Evolutionary conservation across 2,888 invertebrate species (phyloP), one percentile per base, ranked within the genome.

Genomic region (Dryadula phaetusa): DNA sequence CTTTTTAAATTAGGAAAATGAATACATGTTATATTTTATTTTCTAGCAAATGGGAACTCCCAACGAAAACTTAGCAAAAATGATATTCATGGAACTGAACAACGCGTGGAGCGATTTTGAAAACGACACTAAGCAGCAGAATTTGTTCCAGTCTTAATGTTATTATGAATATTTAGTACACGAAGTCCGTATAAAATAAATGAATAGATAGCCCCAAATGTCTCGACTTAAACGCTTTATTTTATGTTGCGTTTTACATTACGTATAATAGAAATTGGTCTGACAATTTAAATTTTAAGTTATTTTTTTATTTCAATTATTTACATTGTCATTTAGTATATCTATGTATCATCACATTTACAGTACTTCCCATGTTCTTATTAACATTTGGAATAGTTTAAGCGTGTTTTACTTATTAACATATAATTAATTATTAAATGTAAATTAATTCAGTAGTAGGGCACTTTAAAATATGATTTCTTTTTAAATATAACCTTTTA

Each of bases 51-150:
- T 96, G 81, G 99, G 98, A 37, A 97, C 97, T 3, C 95, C 96
- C 28, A 97, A 99, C 84, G 98, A 99, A 88, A 95, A 96, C 76
- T 94, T 99, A 77, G 99, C 99, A 8, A 98, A 98, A 92, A 93
- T 99, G 85, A 98, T 99, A 81, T 99, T 99, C 90, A 98, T 99
- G 95, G 99, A 99, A 92, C 93, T 99, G 75, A 99, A 99, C 90
- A 99, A 99, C 85, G 99, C 99, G 20, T 99, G 99, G 99, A 96
- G 96, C 78, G 98, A 99, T 83, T 99, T 99, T 88, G 98, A 98
- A 85, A 96, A 95, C 82, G 97, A 97, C 86, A 93, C 95, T 69
- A 94, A 96, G 74, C 97, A 97, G 82, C 96, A 96, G 84, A 96
- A 96, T 78, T 74, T 92, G 65, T 92, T 92, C 81, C 86, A 88